Conservation (phyloP, 2,113 vertebrate species). For the Amphiprion percula region DNA sequence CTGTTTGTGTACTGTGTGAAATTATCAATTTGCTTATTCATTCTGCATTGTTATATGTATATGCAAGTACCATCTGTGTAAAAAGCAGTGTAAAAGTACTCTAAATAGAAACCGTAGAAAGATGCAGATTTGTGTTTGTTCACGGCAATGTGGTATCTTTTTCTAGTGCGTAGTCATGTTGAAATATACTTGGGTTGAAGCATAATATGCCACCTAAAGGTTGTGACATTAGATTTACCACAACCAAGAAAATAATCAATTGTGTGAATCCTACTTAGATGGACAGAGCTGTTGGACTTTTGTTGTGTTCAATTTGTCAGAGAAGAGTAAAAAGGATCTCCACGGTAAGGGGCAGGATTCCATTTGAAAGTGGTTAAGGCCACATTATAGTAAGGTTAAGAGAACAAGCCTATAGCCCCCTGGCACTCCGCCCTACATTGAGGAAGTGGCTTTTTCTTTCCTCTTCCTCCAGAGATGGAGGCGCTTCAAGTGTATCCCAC, state of each 20-base stretch:
- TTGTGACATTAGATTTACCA: background rate
- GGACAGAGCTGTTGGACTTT: background rate
- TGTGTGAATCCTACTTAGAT: background rate
- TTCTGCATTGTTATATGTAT: background rate
- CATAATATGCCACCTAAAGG: background rate
- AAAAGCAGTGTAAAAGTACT: background rate
- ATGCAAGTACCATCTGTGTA: background rate
- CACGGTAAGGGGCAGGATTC: background rate
- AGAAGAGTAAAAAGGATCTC: background rate
- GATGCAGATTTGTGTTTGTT: no score
- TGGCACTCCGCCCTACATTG: slow-evolving; percentile 18
- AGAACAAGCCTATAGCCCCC: background rate
- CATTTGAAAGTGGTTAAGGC: slow-evolving; percentile 20
- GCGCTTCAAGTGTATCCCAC: slow-evolving; percentile 36
- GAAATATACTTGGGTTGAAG: background rate
- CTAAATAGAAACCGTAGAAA: no score
- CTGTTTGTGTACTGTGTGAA: background rate
- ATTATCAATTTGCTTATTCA: no score
- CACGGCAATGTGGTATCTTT: no score
- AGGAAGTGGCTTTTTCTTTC: slow-evolving; percentile 68
- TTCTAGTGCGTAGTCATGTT: background rate
- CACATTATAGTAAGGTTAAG: slow-evolving; percentile 11
- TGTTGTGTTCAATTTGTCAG: background rate
- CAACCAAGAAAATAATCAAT: background rate
- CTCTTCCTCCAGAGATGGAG: slow-evolving; percentile 55